A percentile compares a stretch with the other conserved stretches of the same genome.
Evolutionary conservation across 2,888 invertebrate species (phyloP).

Genomic region (Phengaris alcon): DNA sequence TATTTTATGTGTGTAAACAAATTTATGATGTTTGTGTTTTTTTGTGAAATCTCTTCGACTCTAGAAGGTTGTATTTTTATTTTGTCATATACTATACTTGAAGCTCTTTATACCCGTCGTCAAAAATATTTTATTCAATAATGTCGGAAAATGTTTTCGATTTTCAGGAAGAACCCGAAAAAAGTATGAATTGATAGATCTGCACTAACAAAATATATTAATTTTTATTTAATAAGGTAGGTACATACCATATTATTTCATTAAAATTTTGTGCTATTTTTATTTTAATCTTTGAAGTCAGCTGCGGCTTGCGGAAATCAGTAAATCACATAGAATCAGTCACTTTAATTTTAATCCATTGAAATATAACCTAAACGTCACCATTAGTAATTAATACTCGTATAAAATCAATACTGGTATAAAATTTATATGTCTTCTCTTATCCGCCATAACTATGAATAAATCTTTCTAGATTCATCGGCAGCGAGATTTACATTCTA

Average conservation of each 20-base stretch:
- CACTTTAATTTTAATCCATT: neutral
- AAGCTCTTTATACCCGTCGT: neutral
- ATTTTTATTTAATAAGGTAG: too few relatives aligned
- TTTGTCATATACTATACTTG: neutral
- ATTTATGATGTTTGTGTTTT: neutral
- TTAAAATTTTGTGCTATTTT: too few relatives aligned
- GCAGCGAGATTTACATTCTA: constrained; percentile 47
- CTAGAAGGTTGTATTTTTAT: neutral
- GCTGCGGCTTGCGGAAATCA: too few relatives aligned
- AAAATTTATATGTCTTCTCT: constrained; percentile 18
- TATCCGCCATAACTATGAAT: constrained; percentile 27
- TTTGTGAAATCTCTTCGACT: neutral
- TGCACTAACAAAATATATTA: neutral
- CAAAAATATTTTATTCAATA: neutral
- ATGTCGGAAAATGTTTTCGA: neutral
- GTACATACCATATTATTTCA: too few relatives aligned
- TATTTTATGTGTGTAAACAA: constrained; percentile 5
- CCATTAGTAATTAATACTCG: constrained; percentile 9
- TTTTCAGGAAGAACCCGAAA: too few relatives aligned
- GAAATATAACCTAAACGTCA: neutral
- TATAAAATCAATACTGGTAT: constrained; percentile 8
- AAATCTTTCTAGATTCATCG: constrained; percentile 39
- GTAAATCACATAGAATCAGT: neutral
- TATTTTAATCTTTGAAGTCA: too few relatives aligned
- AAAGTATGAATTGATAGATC: neutral